A percentile compares a stretch with the other conserved stretches of the same genome.
Evolutionary conservation across 1,140 invertebrate species (phyloP).

Genomic region (Goniozus legneri): DNA sequence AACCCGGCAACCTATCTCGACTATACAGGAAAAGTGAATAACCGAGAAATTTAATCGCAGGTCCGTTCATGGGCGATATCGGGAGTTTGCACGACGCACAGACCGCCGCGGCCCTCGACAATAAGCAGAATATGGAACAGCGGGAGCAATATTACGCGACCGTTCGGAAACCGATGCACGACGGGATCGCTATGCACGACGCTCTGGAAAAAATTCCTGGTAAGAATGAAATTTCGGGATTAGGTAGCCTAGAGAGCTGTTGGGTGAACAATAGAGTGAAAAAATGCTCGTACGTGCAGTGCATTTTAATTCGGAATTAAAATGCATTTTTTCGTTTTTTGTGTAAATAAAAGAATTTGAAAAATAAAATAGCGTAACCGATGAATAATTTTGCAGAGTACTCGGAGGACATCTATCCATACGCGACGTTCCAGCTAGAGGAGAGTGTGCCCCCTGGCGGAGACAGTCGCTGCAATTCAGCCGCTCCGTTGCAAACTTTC

Average conservation of each 20-base stretch:
- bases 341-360: not conserved
- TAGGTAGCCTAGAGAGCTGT: no score
- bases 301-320: no score
- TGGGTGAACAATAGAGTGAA: no score
- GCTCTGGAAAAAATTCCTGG: constrained; percentile 56
- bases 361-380: constrained; percentile 9
- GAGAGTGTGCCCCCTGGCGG: constrained; percentile 77
- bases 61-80: constrained; percentile 50
- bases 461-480: constrained; percentile 85
- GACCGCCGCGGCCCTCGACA: constrained; percentile 54
- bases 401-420: constrained; percentile 87
- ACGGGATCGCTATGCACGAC: constrained; percentile 52
- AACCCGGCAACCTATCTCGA: no score
- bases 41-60: no score
- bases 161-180: constrained; percentile 54
- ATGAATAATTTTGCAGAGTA: constrained; percentile 61
- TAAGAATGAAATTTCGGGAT: no score
- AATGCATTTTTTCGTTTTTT: not conserved
- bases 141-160: constrained; percentile 59
- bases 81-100: constrained; percentile 51
- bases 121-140: constrained; percentile 59
- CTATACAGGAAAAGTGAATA: no score
- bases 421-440: constrained; percentile 82
- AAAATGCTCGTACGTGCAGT: no score
- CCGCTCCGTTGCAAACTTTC: constrained; percentile 83